A percentile compares a stretch with the other conserved stretches of the same genome.
These are phyloP conservation scores for Candidula unifasciata DNA, from an alignment of 2,888 invertebrate genomes.

Conservation along the genomic window DNA sequence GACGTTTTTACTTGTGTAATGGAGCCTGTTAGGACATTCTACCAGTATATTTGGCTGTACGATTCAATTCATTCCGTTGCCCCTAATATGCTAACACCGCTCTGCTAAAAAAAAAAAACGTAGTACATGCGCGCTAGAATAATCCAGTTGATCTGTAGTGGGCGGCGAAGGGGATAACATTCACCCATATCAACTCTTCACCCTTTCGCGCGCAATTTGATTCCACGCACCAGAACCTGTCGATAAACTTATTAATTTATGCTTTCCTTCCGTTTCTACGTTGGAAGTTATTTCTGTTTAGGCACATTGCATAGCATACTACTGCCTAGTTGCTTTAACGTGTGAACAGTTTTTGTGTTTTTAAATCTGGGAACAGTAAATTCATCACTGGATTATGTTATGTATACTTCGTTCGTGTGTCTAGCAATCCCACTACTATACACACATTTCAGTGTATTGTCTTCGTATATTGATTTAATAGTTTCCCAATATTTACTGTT, in stretches of 20 bases:
- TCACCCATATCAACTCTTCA: neutral
- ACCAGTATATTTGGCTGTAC: no score
- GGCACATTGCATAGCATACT: no score
- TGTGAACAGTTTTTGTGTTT: no score
- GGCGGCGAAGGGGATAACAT: slow-evolving; percentile 26
- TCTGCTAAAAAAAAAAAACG: neutral
- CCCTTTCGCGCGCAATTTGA: neutral
- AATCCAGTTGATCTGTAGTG: slow-evolving; percentile 14
- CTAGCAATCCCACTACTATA: no score
- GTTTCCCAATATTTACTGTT: neutral
- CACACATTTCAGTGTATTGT: no score
- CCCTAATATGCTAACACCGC: neutral
- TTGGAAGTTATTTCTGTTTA: neutral
- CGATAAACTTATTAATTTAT: neutral
- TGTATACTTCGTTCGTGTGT: no score
- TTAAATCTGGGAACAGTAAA: no score
- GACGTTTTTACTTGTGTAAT: no score
- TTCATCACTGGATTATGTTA: no score
- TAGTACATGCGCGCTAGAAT: neutral
- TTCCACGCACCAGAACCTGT: neutral
- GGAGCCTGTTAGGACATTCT: no score
- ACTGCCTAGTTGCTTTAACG: no score
- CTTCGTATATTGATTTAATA: neutral
- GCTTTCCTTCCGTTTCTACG: neutral
- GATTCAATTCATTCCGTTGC: neutral